phyloP scores from a whole-genome alignment of 2,797 vertebrate species.

The Phyllotis vaccarum region DNA sequence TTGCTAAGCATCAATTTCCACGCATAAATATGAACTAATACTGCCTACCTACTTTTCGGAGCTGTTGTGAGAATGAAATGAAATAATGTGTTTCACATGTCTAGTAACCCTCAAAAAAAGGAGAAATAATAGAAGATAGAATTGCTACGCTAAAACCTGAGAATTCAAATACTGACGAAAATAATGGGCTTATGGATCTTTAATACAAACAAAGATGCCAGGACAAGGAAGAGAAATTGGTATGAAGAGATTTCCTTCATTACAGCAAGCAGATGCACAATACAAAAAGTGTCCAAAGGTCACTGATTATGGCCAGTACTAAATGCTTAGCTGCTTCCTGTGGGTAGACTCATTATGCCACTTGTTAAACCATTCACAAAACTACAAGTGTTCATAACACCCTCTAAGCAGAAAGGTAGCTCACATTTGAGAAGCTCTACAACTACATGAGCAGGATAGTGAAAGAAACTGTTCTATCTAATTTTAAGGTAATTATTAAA shows the following conservation, averaged over 20 bases:
- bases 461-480: slow-evolving; percentile 37
- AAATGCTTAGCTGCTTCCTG: slow-evolving; percentile 63
- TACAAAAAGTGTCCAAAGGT: slow-evolving; percentile 56
- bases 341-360: slow-evolving; percentile 72
- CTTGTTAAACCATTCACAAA: slow-evolving; percentile 71
- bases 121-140: not conserved
- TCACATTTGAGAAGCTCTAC: slow-evolving; percentile 50
- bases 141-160: not conserved
- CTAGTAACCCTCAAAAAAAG: slow-evolving; percentile 63
- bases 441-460: slow-evolving; percentile 43
- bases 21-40: slow-evolving; percentile 47
- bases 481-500: slow-evolving; percentile 60
- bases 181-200: too few species aligned
- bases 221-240: too few species aligned
- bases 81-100: slow-evolving; percentile 52
- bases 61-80: slow-evolving; percentile 27
- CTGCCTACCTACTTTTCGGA: not conserved
- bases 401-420: slow-evolving; percentile 59
- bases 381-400: slow-evolving; percentile 68
- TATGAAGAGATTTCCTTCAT: slow-evolving; percentile 67
- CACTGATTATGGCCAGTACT: slow-evolving; percentile 47
- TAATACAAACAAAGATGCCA: too few species aligned
- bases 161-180: slow-evolving; percentile 51
- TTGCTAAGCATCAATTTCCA: slow-evolving; percentile 21
- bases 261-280: slow-evolving; percentile 58